phyloP scores from a whole-genome alignment of 2,797 vertebrate genomes.

The Helostoma temminkii region DNA sequence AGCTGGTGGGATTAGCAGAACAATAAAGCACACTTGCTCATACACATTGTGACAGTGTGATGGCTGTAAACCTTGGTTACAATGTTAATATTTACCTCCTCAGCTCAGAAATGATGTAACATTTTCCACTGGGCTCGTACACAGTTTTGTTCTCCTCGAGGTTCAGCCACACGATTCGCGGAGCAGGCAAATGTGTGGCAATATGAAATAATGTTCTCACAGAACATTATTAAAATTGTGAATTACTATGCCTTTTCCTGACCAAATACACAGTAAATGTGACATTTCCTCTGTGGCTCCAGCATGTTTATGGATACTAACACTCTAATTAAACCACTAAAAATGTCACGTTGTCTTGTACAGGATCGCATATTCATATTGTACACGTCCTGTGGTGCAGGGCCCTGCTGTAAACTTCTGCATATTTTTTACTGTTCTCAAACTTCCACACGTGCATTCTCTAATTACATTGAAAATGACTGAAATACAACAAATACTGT shows the following conservation, averaged over 20 bases:
- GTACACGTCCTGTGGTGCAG: neutral
- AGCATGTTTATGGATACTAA: neutral
- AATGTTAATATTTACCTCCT: conserved; percentile 81
- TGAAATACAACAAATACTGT: neutral
- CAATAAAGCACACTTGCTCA: conserved; percentile 70
- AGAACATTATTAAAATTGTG: neutral
- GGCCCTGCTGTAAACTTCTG: too few species aligned
- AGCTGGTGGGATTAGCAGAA: conserved; percentile 39
- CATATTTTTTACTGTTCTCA: neutral
- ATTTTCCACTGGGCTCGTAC: conserved; percentile 69
- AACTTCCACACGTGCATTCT: neutral
- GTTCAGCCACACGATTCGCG: conserved; percentile 20
- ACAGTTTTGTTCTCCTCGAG: conserved; percentile 38
- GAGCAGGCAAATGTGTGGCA: conserved; percentile 6
- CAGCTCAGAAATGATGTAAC: conserved; percentile 51
- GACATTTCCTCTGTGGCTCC: conserved; percentile 11
- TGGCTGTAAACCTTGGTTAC: conserved; percentile 64
- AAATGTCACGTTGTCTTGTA: neutral
- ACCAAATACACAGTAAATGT: conserved; percentile 3
- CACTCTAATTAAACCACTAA: neutral
- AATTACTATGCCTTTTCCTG: conserved; percentile 15
- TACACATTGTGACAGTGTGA: conserved; percentile 69
- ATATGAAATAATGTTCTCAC: neutral
- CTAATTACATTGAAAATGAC: neutral
- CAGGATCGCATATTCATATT: neutral